A percentile compares a stretch with the other conserved stretches of the same genome.
phyloP scores from a whole-genome alignment of 1,140 invertebrate species.

The Cyrtorhinus lividipennis region DNA sequence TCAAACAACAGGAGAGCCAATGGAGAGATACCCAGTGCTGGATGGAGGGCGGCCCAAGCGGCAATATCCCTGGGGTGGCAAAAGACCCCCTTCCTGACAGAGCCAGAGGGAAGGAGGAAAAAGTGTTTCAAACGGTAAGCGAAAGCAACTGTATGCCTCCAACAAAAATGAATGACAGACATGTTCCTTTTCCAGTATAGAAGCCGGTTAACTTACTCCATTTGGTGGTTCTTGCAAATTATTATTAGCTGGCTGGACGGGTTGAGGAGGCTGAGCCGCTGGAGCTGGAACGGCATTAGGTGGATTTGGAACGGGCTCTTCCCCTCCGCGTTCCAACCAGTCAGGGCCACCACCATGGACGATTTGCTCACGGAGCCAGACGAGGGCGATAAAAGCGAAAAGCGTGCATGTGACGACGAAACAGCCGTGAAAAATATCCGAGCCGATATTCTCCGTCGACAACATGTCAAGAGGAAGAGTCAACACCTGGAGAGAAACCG shows the following conservation, averaged over 20 bases:
- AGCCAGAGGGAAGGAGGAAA: too few species aligned
- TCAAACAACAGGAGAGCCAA: not conserved
- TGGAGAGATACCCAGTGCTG: not conserved
- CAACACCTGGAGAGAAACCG: constrained; percentile 36
- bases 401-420: constrained; percentile 94
- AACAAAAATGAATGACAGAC: too few species aligned
- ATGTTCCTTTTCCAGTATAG: too few species aligned
- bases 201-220: constrained; percentile 5
- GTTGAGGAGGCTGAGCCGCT: constrained; percentile 14
- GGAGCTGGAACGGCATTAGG: constrained; percentile 16
- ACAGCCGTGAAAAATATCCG: constrained; percentile 90
- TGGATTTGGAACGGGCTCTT: constrained; percentile 30
- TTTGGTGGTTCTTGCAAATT: constrained; percentile 12
- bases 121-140: too few species aligned
- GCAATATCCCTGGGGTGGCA: too few species aligned
- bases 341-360: constrained; percentile 91
- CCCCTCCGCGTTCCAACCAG: constrained; percentile 60
- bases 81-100: too few species aligned
- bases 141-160: too few species aligned
- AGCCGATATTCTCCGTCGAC: constrained; percentile 80
- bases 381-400: constrained; percentile 89
- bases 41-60: too few species aligned
- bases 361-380: constrained; percentile 97
- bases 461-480: constrained; percentile 83
- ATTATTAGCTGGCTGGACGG: not conserved